Evolutionary conservation across 2,797 vertebrate genomes (phyloP), one percentile per base, ranked within the genome.

Genomic region (Salmo trutta): DNA sequence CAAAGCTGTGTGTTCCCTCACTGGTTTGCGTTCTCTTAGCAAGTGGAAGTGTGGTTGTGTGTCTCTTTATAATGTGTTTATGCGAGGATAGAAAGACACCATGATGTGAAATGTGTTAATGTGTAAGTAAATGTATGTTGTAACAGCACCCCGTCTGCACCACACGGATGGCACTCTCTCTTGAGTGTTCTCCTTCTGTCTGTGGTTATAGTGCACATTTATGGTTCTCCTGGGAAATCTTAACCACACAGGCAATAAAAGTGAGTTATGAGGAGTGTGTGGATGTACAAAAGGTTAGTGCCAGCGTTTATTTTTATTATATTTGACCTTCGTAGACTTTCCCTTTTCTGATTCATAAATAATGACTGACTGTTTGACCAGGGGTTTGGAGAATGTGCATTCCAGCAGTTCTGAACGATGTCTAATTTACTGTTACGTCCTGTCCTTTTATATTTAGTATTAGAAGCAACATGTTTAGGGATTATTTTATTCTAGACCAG

Each of bases 141-240:
- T 41, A 41, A 41, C 41, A 47, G 41, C 10, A 12, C 41, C 41
- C 41, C 41, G 67, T 36, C 53, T 51, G 19, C 41, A 4, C 16
- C 51, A 21, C 19, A 47, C 29, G 52, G 31, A 71, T 72, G 71
- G 2, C 8, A 75, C 77, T 19, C 0, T 47, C 41, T 47, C 41
- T 29, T 70, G 68, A 70, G 10, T 47, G 41, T 47, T 47, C 41
- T 62, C 65, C 51, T 51, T 14, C 52, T 33, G 17, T 77, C 36
- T 77, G 78, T 79, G 56, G 76, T 79, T 75, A 70, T 24, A 66
- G 53, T 73, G 69, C 68, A 73, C 70, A 54, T 80, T 78, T 80
- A 85, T 74, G 71, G 80, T 79, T 72, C 83, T 76, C 62, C 41
- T 83, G 82, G 79, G 84, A 87, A 77, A 81, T 78, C 78, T 75